phyloP scores from a whole-genome alignment of 2,888 invertebrate species.

The Parthenolecanium corni region DNA sequence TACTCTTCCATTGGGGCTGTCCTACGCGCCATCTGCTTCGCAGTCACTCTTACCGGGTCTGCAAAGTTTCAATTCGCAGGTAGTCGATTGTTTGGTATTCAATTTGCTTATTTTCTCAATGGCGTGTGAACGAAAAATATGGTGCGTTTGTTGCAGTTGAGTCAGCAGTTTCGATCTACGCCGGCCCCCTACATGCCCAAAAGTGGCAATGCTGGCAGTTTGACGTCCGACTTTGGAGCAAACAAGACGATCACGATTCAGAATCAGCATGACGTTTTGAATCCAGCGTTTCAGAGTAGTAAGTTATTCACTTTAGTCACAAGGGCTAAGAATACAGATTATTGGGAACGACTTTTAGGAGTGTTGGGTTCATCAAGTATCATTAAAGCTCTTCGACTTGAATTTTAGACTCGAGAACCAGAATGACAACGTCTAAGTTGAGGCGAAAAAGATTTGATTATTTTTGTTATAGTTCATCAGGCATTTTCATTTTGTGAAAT shows the following conservation, averaged over 20 bases:
- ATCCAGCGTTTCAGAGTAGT: slow-evolving; percentile 11
- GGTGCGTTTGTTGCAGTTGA: background rate
- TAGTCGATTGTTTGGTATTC: slow-evolving; percentile 34
- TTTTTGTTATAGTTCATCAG: no score
- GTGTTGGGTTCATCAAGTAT: no score
- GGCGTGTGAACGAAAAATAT: background rate
- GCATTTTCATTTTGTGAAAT: no score
- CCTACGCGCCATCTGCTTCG: slow-evolving; percentile 31
- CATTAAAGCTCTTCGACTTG: no score
- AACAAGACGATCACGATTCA: slow-evolving; percentile 5
- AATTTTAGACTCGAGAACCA: no score
- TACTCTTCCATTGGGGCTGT: slow-evolving; percentile 4
- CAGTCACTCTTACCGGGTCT: slow-evolving; percentile 36
- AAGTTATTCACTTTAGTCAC: background rate
- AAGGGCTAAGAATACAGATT: no score
- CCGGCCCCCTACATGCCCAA: slow-evolving; percentile 2
- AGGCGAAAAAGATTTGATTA: no score
- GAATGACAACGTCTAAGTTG: no score
- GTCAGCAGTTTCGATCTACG: slow-evolving; percentile 14
- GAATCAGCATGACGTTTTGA: slow-evolving; percentile 13
- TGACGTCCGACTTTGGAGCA: slow-evolving; percentile 4
- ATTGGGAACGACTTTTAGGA: no score
- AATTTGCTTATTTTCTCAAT: background rate
- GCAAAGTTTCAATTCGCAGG: slow-evolving; percentile 41
- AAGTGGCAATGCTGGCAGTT: background rate